Conservation (phyloP, 1,140 invertebrate genomes). For the Drosophila erecta region DNA sequence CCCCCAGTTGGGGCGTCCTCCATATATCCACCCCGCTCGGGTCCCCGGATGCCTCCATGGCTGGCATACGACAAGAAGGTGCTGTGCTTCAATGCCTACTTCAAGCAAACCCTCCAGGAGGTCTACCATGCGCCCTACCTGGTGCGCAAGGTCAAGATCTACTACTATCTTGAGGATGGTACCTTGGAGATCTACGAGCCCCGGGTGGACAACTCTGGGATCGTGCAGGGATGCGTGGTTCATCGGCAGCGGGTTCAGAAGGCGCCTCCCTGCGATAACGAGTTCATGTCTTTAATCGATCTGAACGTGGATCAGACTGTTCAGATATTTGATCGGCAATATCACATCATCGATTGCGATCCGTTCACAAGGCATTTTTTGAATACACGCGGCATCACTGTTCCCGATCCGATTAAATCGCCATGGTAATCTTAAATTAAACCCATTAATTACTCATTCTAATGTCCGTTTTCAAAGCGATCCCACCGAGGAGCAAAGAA, state of each 20-base stretch:
- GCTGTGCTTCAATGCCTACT: conserved; percentile 93
- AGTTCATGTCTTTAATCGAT: conserved; percentile 74
- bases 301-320: conserved; percentile 75
- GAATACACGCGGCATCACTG: conserved; percentile 92
- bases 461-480: conserved; percentile 74
- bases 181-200: conserved; percentile 93
- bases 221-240: conserved; percentile 88
- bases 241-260: conserved; percentile 72
- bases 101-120: conserved; percentile 93
- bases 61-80: conserved; percentile 94
- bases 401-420: conserved; percentile 87
- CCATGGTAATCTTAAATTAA: conserved; percentile 40
- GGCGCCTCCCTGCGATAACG: conserved; percentile 69
- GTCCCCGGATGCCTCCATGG: conserved; percentile 91
- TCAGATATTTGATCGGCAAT: conserved; percentile 76
- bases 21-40: conserved; percentile 89
- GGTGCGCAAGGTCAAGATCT: conserved; percentile 92
- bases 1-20: conserved; percentile 86
- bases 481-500: conserved; percentile 84
- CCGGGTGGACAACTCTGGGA: conserved; percentile 89
- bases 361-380: conserved; percentile 93
- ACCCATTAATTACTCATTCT: background rate
- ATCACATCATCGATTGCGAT: conserved; percentile 92
- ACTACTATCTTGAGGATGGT: conserved; percentile 96
- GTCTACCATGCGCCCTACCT: conserved; percentile 88